Evolutionary conservation across 2,113 vertebrate species (phyloP).

Genomic region (Geococcyx californianus): DNA sequence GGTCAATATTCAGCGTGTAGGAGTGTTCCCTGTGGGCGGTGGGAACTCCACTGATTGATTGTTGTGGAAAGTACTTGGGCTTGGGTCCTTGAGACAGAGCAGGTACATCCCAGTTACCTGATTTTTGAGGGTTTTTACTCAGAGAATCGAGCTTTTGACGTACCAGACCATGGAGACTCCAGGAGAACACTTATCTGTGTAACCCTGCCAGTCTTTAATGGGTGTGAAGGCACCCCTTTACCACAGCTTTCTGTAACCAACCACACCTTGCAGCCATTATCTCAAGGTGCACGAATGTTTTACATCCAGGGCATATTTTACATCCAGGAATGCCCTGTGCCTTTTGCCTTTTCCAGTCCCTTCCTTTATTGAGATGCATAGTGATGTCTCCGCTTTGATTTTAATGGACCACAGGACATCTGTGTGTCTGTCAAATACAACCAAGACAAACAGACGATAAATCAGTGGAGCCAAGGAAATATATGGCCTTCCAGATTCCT

Average conservation of each 20-base stretch:
- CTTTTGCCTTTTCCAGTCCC: neutral
- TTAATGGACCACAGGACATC: neutral
- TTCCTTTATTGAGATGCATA: neutral
- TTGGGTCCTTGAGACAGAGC: neutral
- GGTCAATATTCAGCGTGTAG: neutral
- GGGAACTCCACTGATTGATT: neutral
- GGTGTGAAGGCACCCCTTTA: neutral
- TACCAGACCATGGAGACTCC: neutral
- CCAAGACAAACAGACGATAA: neutral
- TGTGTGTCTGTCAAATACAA: neutral
- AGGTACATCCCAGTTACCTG: neutral
- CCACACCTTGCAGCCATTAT: neutral
- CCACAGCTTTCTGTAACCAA: neutral
- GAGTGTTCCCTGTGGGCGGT: accelerated
- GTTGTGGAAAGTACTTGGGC: neutral
- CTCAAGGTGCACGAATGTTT: neutral
- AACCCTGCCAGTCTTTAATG: neutral
- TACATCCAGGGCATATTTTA: neutral
- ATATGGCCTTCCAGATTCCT: neutral
- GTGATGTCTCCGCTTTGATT: neutral
- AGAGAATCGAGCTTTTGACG: neutral
- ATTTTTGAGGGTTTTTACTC: neutral
- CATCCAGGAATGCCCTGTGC: neutral
- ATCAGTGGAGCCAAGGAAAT: neutral
- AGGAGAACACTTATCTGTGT: neutral